phyloP scores from a whole-genome alignment of 64 coral and sea anemone species.

The Pachyseris speciosa region DNA sequence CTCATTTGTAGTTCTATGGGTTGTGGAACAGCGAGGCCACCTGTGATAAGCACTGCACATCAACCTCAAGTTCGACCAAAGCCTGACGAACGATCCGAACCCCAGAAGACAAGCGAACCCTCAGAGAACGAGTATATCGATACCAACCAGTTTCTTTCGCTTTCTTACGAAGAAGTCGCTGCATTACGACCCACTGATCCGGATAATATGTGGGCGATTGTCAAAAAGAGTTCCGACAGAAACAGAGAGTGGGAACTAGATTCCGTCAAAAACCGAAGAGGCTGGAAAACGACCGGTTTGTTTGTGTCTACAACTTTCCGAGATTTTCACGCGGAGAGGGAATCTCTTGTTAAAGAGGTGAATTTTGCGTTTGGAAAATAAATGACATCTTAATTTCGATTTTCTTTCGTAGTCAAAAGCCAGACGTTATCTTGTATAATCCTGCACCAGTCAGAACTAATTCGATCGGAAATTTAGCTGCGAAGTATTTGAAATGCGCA shows the following conservation, averaged over 20 bases:
- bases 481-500: too few relatives aligned
- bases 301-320: conserved; percentile 99
- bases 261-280: conserved; percentile 86
- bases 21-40: conserved; percentile 84
- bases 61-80: conserved; percentile 14
- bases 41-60: conserved; percentile 44
- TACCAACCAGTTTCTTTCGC: conserved; percentile 31
- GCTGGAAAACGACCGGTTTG: conserved; percentile 97
- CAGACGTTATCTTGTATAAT: too few relatives aligned
- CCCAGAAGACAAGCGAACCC: background rate
- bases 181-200: conserved; percentile 71
- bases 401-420: background rate
- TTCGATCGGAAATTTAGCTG: too few relatives aligned
- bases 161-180: conserved; percentile 92
- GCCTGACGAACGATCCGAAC: background rate
- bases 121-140: background rate
- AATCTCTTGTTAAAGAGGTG: conserved; percentile 96
- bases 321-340: conserved; percentile 96
- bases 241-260: conserved; percentile 84
- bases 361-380: too few relatives aligned
- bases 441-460: too few relatives aligned
- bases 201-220: conserved; percentile 94
- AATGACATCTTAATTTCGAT: too few relatives aligned
- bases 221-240: conserved; percentile 78
- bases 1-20: conserved; percentile 87